phyloP scores from a whole-genome alignment of 2,113 vertebrate genomes.

The Dicaeum eximium region DNA sequence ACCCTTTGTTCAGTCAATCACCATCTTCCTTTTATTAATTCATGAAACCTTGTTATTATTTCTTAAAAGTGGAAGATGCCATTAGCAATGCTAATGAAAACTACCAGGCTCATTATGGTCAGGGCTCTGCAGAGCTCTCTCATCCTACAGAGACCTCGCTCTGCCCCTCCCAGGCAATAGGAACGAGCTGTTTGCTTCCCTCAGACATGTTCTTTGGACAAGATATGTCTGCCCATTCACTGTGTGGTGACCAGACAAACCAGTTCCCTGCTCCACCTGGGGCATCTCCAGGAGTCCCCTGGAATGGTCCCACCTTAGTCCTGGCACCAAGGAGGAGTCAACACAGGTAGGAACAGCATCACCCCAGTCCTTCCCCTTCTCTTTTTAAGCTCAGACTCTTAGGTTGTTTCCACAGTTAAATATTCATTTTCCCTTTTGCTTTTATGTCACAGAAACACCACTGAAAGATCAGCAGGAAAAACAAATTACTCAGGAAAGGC shows the following conservation, averaged over 20 bases:
- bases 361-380: background rate
- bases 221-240: background rate
- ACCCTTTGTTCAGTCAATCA: conserved; percentile 50
- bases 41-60: conserved; percentile 36
- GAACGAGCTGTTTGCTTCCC: background rate
- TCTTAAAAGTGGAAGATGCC: conserved; percentile 39
- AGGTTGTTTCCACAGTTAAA: conserved; percentile 9
- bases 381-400: background rate
- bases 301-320: rapidly evolving
- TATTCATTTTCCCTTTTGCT: conserved; percentile 43
- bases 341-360: background rate
- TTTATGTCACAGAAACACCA: conserved; percentile 2
- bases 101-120: background rate
- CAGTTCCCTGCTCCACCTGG: background rate
- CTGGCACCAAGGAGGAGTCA: background rate
- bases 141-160: background rate
- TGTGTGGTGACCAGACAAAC: background rate
- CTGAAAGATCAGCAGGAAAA: conserved; percentile 13
- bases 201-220: background rate
- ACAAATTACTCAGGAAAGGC: background rate
- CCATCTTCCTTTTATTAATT: conserved; percentile 50
- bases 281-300: background rate
- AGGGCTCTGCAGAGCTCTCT: background rate
- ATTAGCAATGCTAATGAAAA: conserved; percentile 60
- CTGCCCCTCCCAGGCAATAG: background rate